Conservation (phyloP, 2,888 invertebrate species). For the Atrina japonica region DNA sequence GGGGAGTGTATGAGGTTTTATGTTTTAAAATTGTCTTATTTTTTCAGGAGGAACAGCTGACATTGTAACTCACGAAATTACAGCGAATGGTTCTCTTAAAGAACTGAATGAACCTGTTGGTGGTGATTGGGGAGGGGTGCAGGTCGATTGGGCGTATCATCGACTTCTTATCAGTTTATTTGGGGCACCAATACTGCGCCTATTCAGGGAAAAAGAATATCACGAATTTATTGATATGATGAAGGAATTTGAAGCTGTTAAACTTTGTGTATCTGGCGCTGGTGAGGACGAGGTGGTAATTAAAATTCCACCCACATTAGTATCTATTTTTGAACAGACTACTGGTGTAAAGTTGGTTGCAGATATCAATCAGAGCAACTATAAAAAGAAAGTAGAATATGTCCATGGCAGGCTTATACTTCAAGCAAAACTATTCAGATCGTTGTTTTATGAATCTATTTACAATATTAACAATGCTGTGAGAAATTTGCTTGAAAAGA, state of each 20-base stretch:
- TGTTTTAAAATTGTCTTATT: too few relatives aligned
- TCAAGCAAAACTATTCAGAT: neutral
- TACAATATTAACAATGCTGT: slow-evolving; percentile 10
- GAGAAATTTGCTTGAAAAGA: neutral
- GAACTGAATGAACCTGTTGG: slow-evolving; percentile 48
- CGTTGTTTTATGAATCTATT: slow-evolving; percentile 1
- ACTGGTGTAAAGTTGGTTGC: neutral
- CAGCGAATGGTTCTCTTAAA: slow-evolving; percentile 35
- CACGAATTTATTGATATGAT: slow-evolving; percentile 44
- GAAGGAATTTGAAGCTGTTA: slow-evolving; percentile 49
- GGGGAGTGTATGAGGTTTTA: too few relatives aligned
- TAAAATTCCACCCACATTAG: slow-evolving; percentile 5
- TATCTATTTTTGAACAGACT: slow-evolving; percentile 4
- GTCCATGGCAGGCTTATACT: slow-evolving; percentile 2
- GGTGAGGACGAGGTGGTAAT: slow-evolving; percentile 37
- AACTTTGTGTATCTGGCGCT: slow-evolving; percentile 31
- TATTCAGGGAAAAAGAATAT: slow-evolving; percentile 36
- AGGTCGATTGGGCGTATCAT: slow-evolving; percentile 41
- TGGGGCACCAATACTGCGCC: slow-evolving; percentile 39
- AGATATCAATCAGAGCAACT: neutral
- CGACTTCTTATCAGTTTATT: slow-evolving; percentile 34
- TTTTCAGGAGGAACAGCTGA: slow-evolving; percentile 49
- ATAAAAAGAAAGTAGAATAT: slow-evolving; percentile 1
- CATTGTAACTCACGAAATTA: slow-evolving; percentile 44
- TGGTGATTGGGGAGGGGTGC: slow-evolving; percentile 46